Percentiles rank a stretch among this genome's conserved stretches.
Evolutionary conservation across 2,888 invertebrate species (phyloP).

Genomic region (Dascillus cervinus): DNA sequence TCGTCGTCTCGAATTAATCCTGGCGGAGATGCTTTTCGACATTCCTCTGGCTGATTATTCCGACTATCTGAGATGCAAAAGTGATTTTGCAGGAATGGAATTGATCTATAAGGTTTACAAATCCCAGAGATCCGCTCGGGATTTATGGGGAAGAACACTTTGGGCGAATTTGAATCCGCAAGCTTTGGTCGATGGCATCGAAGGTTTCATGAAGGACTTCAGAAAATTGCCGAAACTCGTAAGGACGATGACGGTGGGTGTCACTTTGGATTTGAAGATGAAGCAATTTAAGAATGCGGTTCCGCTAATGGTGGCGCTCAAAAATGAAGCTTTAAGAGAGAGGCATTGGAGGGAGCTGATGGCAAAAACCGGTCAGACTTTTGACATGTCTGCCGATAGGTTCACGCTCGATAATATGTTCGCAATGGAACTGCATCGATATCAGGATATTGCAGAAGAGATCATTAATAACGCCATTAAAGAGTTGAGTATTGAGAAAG

Average conservation of each 20-base stretch:
- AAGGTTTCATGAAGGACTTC: slow-evolving; percentile 72
- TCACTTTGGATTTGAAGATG: slow-evolving; percentile 72
- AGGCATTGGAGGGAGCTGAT: slow-evolving; percentile 88
- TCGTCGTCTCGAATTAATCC: slow-evolving; percentile 54
- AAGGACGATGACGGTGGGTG: slow-evolving; percentile 53
- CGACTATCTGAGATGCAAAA: slow-evolving; percentile 56
- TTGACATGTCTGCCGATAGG: slow-evolving; percentile 83
- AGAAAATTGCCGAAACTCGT: slow-evolving; percentile 63
- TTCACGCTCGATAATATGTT: slow-evolving; percentile 91
- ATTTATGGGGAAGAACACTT: slow-evolving; percentile 76
- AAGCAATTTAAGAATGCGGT: slow-evolving; percentile 81
- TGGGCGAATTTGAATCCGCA: slow-evolving; percentile 85
- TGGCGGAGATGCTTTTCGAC: slow-evolving; percentile 81
- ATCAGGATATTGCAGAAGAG: slow-evolving; percentile 76
- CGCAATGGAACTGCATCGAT: slow-evolving; percentile 81
- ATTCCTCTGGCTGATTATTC: slow-evolving; percentile 79
- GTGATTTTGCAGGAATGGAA: slow-evolving; percentile 61
- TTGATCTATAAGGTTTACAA: slow-evolving; percentile 69
- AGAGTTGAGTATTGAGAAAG: slow-evolving; percentile 84
- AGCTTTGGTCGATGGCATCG: slow-evolving; percentile 76
- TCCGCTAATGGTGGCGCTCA: slow-evolving; percentile 83
- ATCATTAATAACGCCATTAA: slow-evolving; percentile 86
- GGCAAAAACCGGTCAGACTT: slow-evolving; percentile 72
- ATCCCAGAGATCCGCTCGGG: slow-evolving; percentile 67
- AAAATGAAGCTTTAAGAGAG: slow-evolving; percentile 83